Conservation (phyloP, 2,797 vertebrate genomes). For the Notamacropus eugenii region DNA sequence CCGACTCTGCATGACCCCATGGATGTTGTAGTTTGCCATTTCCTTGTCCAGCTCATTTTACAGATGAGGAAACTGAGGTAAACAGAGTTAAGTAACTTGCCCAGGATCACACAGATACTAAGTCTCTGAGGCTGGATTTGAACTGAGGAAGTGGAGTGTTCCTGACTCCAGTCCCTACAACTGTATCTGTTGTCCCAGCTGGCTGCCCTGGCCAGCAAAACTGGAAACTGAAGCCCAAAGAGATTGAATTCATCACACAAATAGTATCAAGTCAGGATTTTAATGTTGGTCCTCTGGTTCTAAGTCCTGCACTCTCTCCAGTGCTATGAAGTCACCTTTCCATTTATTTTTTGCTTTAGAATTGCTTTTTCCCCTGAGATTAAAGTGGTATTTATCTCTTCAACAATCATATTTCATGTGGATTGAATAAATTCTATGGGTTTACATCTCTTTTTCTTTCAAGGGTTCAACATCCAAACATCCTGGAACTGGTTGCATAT, state of each 20-base stretch:
- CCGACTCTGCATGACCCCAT: background rate
- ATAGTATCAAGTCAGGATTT: background rate
- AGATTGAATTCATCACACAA: background rate
- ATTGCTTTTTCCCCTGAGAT: background rate
- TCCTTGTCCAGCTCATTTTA: background rate
- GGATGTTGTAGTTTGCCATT: background rate
- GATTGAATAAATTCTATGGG: constrained; percentile 41
- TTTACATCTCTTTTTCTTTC: constrained; percentile 46
- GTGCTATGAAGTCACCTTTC: background rate
- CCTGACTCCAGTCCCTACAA: background rate
- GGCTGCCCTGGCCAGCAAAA: background rate
- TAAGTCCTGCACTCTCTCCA: background rate
- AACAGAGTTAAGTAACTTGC: background rate
- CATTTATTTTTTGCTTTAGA: constrained; percentile 47
- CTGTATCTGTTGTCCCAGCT: background rate
- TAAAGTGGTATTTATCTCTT: background rate
- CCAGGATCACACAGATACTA: background rate
- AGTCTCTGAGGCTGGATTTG: background rate
- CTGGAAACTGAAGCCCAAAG: background rate
- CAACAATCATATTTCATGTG: background rate
- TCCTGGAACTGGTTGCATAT: constrained; percentile 83
- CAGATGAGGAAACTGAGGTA: background rate
- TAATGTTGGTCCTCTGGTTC: background rate
- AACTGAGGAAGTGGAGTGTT: background rate
- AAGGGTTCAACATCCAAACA: constrained; percentile 85